Base-by-base conservation (phyloP, 2,888 invertebrate genomes). In the Pardosa pseudoannulata region DNA sequence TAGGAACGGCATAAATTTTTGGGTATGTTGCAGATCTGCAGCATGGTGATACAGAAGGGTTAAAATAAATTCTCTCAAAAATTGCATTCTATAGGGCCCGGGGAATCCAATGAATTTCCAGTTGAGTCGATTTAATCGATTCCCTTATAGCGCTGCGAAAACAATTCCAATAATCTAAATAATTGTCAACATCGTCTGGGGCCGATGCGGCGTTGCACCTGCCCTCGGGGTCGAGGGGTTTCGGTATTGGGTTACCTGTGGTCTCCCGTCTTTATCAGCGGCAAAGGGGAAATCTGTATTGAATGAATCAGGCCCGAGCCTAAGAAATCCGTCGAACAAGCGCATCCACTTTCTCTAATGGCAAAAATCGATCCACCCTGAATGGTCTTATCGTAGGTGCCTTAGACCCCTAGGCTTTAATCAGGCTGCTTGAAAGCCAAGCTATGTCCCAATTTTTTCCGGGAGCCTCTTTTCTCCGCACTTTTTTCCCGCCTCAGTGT, bases 371-470 rank as follows among this genome's bases (percentile, higher is more conserved):
- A 86, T 86, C 79, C 83, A 56, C 72, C 64, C 71, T 83, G 83
- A 83, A 76, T 83, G 76, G 72, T 39, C 83, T 83, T 83, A 83
- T 83, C 83, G 83, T 73, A 74, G 79, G 74, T 73, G 79, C 71
- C 79, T 85, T 79, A 73, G 79, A 86, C 86, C 74, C 79, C 68
- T 70, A 79, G 86, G 86, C 86, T 86, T 86, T 86, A 86, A 86
- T 86, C 86, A 86, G 74, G 79, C 62, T 79, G 74, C 86, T 86
- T 86, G 86, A 86, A 86, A 86, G 86, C 86, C 74, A 79, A 86
- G 86, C 86, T 86, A 86, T 86, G 86, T 86, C 86, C 86, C 86
- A 79, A 74, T 79, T 86, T 86, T 86, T 86, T 86, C 73, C 72
- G 72, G 46, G 32, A 56, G 56, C 27, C 74, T 79, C 74, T 76